Evolutionary conservation across 2,113 vertebrate species (phyloP).

Genomic region (Falcunculus frontatus): DNA sequence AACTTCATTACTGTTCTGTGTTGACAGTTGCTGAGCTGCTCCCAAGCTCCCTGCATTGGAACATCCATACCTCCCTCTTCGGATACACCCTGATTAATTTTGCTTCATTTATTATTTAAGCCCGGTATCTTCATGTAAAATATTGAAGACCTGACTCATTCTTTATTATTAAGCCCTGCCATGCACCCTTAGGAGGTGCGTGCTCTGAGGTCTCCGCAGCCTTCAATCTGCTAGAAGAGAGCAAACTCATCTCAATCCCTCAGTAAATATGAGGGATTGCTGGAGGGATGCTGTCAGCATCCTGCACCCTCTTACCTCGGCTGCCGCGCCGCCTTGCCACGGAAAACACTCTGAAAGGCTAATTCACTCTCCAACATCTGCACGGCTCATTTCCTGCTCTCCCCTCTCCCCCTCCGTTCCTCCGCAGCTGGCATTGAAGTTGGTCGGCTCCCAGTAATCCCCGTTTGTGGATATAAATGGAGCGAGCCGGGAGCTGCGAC

Average conservation of each 20-base stretch:
- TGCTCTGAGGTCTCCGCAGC: not conserved
- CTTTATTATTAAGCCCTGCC: constrained; percentile 45
- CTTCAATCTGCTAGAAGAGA: constrained; percentile 43
- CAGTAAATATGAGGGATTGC: constrained; percentile 52
- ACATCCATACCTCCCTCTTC: not conserved
- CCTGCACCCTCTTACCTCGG: not conserved
- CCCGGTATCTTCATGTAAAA: not conserved
- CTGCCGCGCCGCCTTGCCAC: not conserved
- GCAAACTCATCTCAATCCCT: constrained; percentile 51
- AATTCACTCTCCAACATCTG: constrained; percentile 48
- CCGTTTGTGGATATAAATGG: not conserved
- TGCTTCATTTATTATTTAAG: constrained; percentile 54
- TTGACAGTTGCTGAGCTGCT: not conserved
- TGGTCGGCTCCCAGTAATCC: constrained; percentile 11
- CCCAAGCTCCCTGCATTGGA: not conserved
- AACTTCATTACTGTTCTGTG: not conserved
- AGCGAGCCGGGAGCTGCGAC: not conserved
- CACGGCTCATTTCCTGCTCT: constrained; percentile 51
- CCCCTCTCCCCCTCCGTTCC: not conserved
- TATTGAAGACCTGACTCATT: constrained; percentile 49
- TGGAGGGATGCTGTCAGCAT: constrained; percentile 37
- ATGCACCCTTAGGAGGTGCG: not conserved
- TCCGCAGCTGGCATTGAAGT: not conserved
- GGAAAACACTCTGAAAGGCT: constrained; percentile 34
- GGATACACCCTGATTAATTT: constrained; percentile 51